phyloP scores from a whole-genome alignment of 2,888 invertebrate genomes.

The Campopleginae sp. region DNA sequence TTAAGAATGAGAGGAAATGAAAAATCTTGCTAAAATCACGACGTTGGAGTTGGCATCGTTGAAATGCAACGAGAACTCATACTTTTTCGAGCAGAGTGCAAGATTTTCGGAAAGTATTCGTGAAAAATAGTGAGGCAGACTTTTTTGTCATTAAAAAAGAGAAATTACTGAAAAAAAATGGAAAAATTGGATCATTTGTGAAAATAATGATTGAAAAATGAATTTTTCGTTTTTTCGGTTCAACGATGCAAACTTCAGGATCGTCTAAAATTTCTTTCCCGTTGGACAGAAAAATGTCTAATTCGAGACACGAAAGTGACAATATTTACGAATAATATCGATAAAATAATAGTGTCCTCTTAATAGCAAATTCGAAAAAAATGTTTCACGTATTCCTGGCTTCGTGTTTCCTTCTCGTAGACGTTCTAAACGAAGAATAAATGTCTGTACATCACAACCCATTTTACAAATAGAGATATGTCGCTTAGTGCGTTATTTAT shows the following conservation, averaged over 20 bases:
- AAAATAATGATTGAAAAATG: too few relatives aligned
- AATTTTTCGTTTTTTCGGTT: too few relatives aligned
- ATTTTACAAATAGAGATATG: slow-evolving; percentile 64
- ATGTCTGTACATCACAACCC: slow-evolving; percentile 63
- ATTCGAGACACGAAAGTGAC: slow-evolving; percentile 35
- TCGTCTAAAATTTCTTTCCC: slow-evolving; percentile 9
- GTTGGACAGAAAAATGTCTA: background rate
- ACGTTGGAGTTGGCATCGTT: too few relatives aligned
- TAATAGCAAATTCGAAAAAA: slow-evolving; percentile 12
- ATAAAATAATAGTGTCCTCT: slow-evolving; percentile 23
- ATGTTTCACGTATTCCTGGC: background rate
- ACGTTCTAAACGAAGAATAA: slow-evolving; percentile 47
- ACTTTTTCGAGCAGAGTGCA: too few relatives aligned
- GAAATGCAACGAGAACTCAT: too few relatives aligned
- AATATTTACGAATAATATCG: slow-evolving; percentile 12
- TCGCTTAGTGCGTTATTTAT: slow-evolving; percentile 42
- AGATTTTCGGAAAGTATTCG: too few relatives aligned
- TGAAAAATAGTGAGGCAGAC: too few relatives aligned
- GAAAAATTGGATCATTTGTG: too few relatives aligned
- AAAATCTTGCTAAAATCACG: slow-evolving; percentile 9
- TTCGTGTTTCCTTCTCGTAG: slow-evolving; percentile 19
- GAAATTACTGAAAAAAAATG: too few relatives aligned
- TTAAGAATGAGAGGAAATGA: slow-evolving; percentile 23
- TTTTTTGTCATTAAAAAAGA: too few relatives aligned
- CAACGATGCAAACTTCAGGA: too few relatives aligned